These are phyloP conservation scores for Tipula helvola DNA, from an alignment of 2,888 invertebrate species.

Conservation along the genomic window DNA sequence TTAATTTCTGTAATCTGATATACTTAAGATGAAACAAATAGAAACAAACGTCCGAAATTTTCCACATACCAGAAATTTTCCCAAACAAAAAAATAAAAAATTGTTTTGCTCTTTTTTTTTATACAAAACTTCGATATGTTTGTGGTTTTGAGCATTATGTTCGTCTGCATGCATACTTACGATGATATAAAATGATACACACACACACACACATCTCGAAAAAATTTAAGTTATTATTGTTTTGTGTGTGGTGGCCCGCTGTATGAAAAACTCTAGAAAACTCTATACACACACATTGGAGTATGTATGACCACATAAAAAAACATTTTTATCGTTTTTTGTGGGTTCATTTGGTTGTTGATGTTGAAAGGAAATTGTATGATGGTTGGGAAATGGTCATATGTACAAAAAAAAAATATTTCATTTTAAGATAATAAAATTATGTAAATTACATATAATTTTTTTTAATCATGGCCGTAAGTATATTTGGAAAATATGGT, in stretches of 20 bases:
- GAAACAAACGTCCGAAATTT: not conserved
- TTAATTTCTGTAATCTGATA: not conserved
- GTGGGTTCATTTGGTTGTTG: not conserved
- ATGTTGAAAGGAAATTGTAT: not conserved
- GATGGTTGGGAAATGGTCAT: not conserved
- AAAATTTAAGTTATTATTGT: not conserved
- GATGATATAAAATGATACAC: not conserved
- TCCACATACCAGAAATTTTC: not conserved
- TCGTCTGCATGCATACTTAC: not conserved
- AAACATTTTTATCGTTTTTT: not conserved
- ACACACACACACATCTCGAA: not conserved
- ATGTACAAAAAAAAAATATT: not conserved
- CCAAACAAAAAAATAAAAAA: not conserved
- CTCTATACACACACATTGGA: not conserved
- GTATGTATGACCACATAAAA: not conserved
- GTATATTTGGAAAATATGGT: not conserved
- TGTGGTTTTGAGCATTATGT: not conserved
- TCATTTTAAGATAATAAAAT: not conserved
- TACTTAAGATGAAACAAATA: not conserved
- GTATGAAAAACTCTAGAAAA: not conserved
- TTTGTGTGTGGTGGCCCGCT: not conserved
- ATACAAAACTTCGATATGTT: not conserved
- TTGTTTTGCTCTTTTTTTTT: not conserved
- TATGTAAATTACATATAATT: not conserved
- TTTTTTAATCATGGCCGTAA: not conserved